Conservation (phyloP, 2,888 invertebrate genomes). For the Tolmerus cingulatus region DNA sequence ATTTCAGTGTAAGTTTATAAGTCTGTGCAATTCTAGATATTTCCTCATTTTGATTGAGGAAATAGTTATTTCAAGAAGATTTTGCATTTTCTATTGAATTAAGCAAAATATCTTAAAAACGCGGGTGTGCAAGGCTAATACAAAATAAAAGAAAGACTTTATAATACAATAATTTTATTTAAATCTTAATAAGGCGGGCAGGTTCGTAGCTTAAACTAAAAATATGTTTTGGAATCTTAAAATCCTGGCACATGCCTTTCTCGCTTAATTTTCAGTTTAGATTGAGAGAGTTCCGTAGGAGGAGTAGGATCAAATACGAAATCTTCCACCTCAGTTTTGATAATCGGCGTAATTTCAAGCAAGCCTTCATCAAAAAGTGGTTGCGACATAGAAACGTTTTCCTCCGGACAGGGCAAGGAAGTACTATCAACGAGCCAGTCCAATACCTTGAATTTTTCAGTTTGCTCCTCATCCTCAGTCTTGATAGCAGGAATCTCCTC, state of each 20-base stretch:
- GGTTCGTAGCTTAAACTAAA: background rate
- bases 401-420: background rate
- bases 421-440: background rate
- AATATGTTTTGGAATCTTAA: background rate
- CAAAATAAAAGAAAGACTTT: too few species aligned
- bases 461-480: background rate
- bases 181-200: background rate
- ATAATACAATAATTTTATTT: too few species aligned
- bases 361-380: background rate
- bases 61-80: too few species aligned
- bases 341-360: too few species aligned
- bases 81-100: too few species aligned
- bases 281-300: too few species aligned
- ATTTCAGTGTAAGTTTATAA: background rate
- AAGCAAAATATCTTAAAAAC: too few species aligned
- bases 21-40: too few species aligned
- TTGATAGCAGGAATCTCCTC: constrained; percentile 16
- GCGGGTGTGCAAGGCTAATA: too few species aligned
- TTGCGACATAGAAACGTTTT: background rate
- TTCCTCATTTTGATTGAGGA: too few species aligned
- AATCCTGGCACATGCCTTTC: background rate
- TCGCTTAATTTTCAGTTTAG: background rate
- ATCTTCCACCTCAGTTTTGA: background rate
- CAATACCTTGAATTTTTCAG: background rate
- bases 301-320: background rate